These are phyloP conservation scores for Heterocephalus glaber DNA, from an alignment of 2,113 vertebrate genomes.

Conservation along the genomic window DNA sequence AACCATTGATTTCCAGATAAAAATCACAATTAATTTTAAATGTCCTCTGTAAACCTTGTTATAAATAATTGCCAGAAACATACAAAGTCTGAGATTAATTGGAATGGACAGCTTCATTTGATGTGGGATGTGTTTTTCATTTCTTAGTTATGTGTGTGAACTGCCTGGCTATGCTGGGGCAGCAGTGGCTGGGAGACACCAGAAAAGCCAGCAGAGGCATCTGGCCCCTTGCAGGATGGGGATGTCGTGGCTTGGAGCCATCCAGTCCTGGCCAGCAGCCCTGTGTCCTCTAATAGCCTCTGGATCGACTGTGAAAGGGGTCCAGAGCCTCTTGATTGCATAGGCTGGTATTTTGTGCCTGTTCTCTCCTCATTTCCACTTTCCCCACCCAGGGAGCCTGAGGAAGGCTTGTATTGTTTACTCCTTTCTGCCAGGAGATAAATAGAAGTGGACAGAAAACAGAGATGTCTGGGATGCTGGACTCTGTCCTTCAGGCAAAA, in stretches of 20 bases:
- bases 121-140: not conserved
- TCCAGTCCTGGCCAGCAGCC: not conserved
- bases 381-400: not conserved
- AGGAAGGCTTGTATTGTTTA: rapidly evolving
- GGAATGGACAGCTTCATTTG: slow-evolving; percentile 55
- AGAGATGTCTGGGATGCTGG: rapidly evolving
- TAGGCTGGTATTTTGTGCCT: not conserved
- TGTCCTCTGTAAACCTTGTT: slow-evolving; percentile 75
- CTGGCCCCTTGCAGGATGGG: rapidly evolving
- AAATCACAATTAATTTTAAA: slow-evolving; percentile 75
- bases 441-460: not conserved
- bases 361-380: not conserved
- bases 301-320: not conserved
- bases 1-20: slow-evolving; percentile 76
- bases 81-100: slow-evolving; percentile 79
- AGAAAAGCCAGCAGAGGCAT: not conserved
- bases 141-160: slow-evolving; percentile 1
- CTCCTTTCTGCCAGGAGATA: not conserved
- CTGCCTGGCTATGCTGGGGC: rapidly evolving
- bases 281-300: not conserved
- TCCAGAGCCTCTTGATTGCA: not conserved
- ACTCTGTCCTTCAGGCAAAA: not conserved
- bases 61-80: slow-evolving; percentile 77
- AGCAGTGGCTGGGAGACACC: rapidly evolving
- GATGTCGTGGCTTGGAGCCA: rapidly evolving